These are phyloP conservation scores for Dinocampus coccinellae DNA, from an alignment of 2,888 invertebrate species.

Conservation along the genomic window DNA sequence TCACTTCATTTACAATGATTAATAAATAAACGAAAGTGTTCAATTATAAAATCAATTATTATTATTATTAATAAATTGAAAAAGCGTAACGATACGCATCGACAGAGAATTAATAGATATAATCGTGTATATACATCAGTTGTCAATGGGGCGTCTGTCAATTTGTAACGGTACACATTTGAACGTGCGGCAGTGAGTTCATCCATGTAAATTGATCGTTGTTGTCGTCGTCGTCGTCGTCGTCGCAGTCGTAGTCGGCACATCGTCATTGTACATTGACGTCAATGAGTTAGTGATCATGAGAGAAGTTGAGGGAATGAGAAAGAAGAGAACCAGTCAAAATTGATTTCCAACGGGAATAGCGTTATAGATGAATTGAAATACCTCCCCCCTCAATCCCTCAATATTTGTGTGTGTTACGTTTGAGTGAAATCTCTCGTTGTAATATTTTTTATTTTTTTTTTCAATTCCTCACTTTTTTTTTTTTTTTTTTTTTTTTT, in stretches of 20 bases:
- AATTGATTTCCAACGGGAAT: neutral
- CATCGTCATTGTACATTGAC: neutral
- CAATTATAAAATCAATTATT: neutral
- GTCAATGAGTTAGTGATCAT: neutral
- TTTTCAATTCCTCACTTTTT: neutral
- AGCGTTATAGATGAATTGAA: neutral
- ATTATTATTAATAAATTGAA: neutral
- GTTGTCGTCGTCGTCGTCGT: neutral
- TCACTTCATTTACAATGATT: neutral
- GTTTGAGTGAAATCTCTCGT: neutral
- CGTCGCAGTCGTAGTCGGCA: neutral
- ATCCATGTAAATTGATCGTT: conserved; percentile 16
- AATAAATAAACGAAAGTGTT: neutral
- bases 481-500: neutral
- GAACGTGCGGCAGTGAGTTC: neutral
- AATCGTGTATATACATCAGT: conserved; percentile 4
- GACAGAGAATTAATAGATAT: neutral
- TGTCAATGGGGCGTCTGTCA: conserved; percentile 14
- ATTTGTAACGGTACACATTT: conserved; percentile 10
- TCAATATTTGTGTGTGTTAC: too few species aligned
- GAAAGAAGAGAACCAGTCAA: too few species aligned
- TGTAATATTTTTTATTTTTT: neutral
- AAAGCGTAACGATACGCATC: conserved; percentile 2
- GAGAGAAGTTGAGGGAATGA: too few species aligned
- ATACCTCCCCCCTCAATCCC: neutral